Evolutionary conservation across 2,888 invertebrate genomes (phyloP), one percentile per base, ranked within the genome.

Genomic region (Caenorhabditis macrosperma): DNA sequence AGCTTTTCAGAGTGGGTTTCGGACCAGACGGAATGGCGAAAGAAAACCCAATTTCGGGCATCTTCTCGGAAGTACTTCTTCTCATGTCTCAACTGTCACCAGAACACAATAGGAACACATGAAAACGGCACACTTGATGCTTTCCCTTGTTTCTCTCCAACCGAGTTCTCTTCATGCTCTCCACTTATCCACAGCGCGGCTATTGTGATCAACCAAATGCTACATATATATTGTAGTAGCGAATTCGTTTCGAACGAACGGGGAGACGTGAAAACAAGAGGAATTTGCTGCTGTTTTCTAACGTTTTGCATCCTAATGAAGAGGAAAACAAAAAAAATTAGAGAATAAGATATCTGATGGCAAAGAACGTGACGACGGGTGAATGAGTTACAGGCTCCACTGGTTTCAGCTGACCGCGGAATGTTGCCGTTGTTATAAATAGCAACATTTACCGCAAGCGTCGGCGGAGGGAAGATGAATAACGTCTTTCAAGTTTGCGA

Each of bases 221-320:
- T 52, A 28, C 52, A 28, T 52, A 10, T 35, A n/a, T 10, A 52
- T 54, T 54, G 17, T 33, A 54, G n/a, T 54, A 28, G 52, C 28
- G 28, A 28, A 50, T 50, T 50, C 17, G 22, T 46, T 46, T 17
- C n/a, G 26, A 28, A 26, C 48, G 17, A 24, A 12, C 15, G 52
- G 33, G 57, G 28, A 38, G 38, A 48, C 24, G 35, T 35, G 17
- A 52, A 54, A 30, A 20, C 30, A 46, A 59, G 33, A n/a, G 54
- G 33, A 60, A 50, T 38, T 71, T 41, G 15, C 9, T 22, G 44
- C 35, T 33, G 30, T 48, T 41, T 33, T 52, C 57, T 48, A 60
- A 69, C 69, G 48, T 69, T 69, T 50, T 50, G 52, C 59, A 69
- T 69, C 48, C 48, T 60, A 69, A 60, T 60, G 69, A 69, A 52